Evolutionary conservation across 2,113 vertebrate species (phyloP).

Genomic region (Menidia beryllina): DNA sequence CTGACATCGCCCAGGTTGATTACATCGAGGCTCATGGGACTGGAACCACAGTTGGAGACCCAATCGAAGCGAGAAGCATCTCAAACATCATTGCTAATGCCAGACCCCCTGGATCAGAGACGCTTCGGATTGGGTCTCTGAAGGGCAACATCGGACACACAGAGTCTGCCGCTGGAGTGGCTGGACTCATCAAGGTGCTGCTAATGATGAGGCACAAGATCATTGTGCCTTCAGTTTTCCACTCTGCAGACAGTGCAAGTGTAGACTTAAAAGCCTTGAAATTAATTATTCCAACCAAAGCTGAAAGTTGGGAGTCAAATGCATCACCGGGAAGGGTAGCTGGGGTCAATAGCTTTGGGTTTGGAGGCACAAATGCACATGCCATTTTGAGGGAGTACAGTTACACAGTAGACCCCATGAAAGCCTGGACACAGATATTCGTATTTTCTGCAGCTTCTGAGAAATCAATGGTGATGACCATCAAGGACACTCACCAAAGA

Average conservation of each 20-base stretch:
- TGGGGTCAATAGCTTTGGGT: conserved; percentile 90
- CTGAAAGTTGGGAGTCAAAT: conserved; percentile 81
- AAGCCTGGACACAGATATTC: conserved; percentile 77
- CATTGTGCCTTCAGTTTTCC: conserved; percentile 88
- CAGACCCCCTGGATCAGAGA: conserved; percentile 55
- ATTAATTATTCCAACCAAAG: conserved; percentile 77
- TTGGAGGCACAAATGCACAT: conserved; percentile 90
- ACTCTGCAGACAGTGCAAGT: conserved; percentile 80
- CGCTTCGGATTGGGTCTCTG: conserved; percentile 84
- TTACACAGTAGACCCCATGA: conserved; percentile 39
- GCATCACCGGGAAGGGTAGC: conserved; percentile 78
- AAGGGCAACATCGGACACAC: conserved; percentile 89
- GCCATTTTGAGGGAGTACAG: conserved; percentile 82
- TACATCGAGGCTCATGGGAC: conserved; percentile 88
- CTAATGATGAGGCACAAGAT: conserved; percentile 89
- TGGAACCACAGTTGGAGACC: conserved; percentile 84
- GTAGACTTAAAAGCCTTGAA: conserved; percentile 80
- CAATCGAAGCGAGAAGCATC: conserved; percentile 83
- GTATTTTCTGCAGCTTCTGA: conserved; percentile 84
- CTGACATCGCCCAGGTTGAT: conserved; percentile 80
- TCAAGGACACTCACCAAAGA: conserved; percentile 76
- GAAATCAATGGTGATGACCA: conserved; percentile 78
- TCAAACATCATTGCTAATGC: conserved; percentile 77
- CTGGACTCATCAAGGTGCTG: conserved; percentile 89
- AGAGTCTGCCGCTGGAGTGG: conserved; percentile 88